phyloP scores from a whole-genome alignment of 2,888 invertebrate species.

The Laothoe populi region DNA sequence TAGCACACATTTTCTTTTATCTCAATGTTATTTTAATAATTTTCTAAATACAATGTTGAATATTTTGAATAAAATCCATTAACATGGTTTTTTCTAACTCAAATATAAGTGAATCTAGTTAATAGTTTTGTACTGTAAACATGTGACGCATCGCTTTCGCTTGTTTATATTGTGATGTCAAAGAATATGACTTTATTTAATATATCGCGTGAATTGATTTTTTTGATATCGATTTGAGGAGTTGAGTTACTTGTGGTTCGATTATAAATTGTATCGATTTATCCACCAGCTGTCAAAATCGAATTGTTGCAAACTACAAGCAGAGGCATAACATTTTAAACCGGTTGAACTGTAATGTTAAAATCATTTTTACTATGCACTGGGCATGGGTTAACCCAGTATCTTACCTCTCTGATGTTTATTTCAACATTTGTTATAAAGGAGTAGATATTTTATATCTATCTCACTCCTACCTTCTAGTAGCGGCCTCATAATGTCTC shows the following conservation, averaged over 20 bases:
- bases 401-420: too few species aligned
- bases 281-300: too few species aligned
- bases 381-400: too few species aligned
- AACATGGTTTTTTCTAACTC: constrained; percentile 17
- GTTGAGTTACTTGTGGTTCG: background rate
- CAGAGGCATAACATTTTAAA: too few species aligned
- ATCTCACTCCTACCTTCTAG: too few species aligned
- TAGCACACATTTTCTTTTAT: constrained; percentile 9
- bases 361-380: too few species aligned
- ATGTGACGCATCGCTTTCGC: constrained; percentile 11
- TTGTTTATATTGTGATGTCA: constrained; percentile 6
- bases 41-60: constrained; percentile 21
- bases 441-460: too few species aligned
- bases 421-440: too few species aligned
- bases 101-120: constrained; percentile 23
- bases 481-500: too few species aligned
- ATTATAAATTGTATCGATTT: background rate
- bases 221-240: constrained; percentile 12
- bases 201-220: constrained; percentile 12
- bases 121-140: constrained; percentile 20
- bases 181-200: background rate
- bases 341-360: too few species aligned
- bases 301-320: too few species aligned
- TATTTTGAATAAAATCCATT: constrained; percentile 24
- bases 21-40: constrained; percentile 9